Evolutionary conservation across 2,113 vertebrate species (phyloP).

Genomic region (Machaerirhynchus nigripectus): DNA sequence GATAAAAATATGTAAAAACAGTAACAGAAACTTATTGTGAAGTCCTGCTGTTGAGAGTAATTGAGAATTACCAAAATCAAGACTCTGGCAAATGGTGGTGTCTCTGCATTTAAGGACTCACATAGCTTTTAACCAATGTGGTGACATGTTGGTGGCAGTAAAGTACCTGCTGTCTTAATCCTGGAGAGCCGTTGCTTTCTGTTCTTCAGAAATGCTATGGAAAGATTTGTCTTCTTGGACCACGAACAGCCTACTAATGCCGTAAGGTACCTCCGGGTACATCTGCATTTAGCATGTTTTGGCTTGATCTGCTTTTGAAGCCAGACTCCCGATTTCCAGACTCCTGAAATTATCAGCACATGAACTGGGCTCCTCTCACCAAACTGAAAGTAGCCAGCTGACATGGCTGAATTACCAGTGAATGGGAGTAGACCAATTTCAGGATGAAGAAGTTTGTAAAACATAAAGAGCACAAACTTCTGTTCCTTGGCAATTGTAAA

Average conservation of each 20-base stretch:
- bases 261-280: not conserved
- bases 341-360: not conserved
- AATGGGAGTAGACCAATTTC: not conserved
- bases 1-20: not conserved
- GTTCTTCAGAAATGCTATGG: constrained; percentile 5
- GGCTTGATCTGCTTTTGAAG: constrained; percentile 11
- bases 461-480: not conserved
- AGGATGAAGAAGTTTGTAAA: not conserved
- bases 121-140: not conserved
- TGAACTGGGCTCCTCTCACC: not conserved
- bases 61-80: not conserved
- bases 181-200: constrained; percentile 4
- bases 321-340: not conserved
- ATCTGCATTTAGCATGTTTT: not conserved
- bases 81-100: not conserved
- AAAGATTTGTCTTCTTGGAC: not conserved
- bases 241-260: not conserved
- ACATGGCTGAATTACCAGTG: not conserved
- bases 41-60: not conserved
- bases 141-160: not conserved
- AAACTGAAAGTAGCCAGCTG: not conserved
- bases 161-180: not conserved
- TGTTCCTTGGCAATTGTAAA: not conserved
- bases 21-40: not conserved
- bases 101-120: not conserved